Evolutionary conservation across 2,113 vertebrate species (phyloP).

Genomic region (Thunnus maccoyii): DNA sequence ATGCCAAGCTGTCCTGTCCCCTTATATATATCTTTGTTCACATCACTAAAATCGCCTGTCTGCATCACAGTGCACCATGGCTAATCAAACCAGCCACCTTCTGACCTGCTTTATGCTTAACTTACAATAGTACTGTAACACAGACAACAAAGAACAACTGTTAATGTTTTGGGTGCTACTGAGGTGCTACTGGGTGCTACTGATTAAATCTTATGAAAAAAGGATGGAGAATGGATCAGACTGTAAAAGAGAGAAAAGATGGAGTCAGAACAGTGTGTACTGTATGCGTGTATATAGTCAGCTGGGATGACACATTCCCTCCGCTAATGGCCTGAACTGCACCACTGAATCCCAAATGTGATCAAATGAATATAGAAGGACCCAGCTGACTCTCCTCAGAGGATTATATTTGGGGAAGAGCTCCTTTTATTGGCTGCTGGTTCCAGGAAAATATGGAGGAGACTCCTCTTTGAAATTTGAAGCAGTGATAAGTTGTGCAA

Average conservation of each 20-base stretch:
- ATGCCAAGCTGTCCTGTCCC: too few species aligned
- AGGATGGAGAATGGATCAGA: background rate
- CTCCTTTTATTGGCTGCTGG: slow-evolving; percentile 5
- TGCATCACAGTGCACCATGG: too few species aligned
- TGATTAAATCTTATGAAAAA: background rate
- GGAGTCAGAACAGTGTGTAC: background rate
- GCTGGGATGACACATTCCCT: slow-evolving; percentile 21
- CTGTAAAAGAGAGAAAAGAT: background rate
- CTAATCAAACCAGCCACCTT: too few species aligned
- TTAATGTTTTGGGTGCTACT: too few species aligned
- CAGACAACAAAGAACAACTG: background rate
- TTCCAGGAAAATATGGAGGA: background rate
- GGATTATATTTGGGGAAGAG: slow-evolving; percentile 21
- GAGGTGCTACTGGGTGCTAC: background rate
- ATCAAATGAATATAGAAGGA: slow-evolving; percentile 15
- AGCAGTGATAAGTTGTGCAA: slow-evolving; percentile 17
- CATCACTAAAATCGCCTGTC: too few species aligned
- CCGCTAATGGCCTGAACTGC: slow-evolving; percentile 22
- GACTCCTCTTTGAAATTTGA: slow-evolving; percentile 29
- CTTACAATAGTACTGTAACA: too few species aligned
- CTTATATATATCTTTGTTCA: too few species aligned
- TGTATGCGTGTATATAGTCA: background rate
- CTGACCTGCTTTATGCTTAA: too few species aligned
- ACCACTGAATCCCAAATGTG: slow-evolving; percentile 30
- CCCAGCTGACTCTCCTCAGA: slow-evolving; percentile 10